These are phyloP conservation scores for Orius insidiosus DNA, from an alignment of 1,140 invertebrate species.

Conservation along the genomic window DNA sequence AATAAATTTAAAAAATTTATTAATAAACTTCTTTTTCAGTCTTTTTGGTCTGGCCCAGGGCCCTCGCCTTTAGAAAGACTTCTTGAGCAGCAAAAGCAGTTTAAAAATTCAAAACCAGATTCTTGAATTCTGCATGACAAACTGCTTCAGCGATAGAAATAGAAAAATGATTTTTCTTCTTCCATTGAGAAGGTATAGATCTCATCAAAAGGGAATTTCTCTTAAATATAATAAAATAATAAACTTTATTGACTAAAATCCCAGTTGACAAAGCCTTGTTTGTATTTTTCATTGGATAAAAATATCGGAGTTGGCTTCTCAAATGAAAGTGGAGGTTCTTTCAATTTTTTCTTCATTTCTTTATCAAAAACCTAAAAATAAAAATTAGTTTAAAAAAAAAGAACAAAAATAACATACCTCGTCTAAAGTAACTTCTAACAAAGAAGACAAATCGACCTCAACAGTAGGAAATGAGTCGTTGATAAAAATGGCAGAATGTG, in stretches of 20 bases:
- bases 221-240: too few relatives aligned
- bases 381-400: neutral
- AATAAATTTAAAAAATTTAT: neutral
- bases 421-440: constrained; percentile 38
- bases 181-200: too few relatives aligned
- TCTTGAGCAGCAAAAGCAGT: constrained; percentile 59
- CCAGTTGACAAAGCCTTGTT: too few relatives aligned
- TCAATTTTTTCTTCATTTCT: constrained; percentile 18
- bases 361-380: constrained; percentile 20
- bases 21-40: constrained; percentile 29
- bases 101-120: constrained; percentile 21
- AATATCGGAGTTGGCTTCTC: constrained; percentile 16
- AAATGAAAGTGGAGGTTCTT: constrained; percentile 18
- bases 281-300: constrained; percentile 1
- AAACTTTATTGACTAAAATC: too few relatives aligned
- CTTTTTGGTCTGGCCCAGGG: constrained; percentile 57
- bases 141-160: too few relatives aligned
- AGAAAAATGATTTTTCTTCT: too few relatives aligned
- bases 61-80: constrained; percentile 61
- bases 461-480: constrained; percentile 40
- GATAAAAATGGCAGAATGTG: constrained; percentile 49
- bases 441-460: constrained; percentile 45
- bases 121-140: too few relatives aligned
- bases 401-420: constrained; percentile 26
- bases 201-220: too few relatives aligned